A percentile compares a stretch with the other conserved stretches of the same genome.
phyloP scores from a whole-genome alignment of 2,113 vertebrate genomes.

The Carassius carassius region DNA sequence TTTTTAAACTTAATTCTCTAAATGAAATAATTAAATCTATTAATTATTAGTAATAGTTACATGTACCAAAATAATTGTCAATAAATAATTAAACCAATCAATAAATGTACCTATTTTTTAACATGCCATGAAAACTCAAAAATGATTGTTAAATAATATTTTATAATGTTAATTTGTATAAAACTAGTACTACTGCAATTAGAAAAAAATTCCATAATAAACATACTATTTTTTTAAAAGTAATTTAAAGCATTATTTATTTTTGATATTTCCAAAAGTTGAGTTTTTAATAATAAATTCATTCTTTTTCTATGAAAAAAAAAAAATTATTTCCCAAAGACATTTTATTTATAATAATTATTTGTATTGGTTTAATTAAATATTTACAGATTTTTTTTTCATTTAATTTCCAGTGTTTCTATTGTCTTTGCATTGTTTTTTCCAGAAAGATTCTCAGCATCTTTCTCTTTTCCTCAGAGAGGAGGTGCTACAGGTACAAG shows the following conservation, averaged over 20 bases:
- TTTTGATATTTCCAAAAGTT: neutral
- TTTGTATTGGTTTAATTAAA: neutral
- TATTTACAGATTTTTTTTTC: neutral
- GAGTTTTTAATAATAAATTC: neutral
- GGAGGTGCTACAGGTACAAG: slow-evolving; percentile 19
- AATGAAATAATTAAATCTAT: neutral
- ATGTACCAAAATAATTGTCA: neutral
- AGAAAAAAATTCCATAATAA: no score
- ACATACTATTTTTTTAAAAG: neutral
- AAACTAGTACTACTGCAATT: neutral
- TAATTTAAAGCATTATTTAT: neutral
- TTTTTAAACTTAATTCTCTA: no score
- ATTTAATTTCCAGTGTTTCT: neutral
- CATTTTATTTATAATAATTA: neutral
- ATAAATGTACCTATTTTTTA: neutral
- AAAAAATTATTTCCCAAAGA: neutral
- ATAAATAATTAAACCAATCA: neutral
- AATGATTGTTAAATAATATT: neutral
- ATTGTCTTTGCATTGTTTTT: neutral
- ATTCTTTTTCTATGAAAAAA: no score
- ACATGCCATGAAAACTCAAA: neutral
- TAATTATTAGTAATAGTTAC: neutral
- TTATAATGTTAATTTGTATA: neutral
- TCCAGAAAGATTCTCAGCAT: neutral
- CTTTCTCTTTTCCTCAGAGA: neutral